These are phyloP conservation scores for Epicauta chinensis DNA, from an alignment of 1,140 invertebrate genomes.

Conservation along the genomic window DNA sequence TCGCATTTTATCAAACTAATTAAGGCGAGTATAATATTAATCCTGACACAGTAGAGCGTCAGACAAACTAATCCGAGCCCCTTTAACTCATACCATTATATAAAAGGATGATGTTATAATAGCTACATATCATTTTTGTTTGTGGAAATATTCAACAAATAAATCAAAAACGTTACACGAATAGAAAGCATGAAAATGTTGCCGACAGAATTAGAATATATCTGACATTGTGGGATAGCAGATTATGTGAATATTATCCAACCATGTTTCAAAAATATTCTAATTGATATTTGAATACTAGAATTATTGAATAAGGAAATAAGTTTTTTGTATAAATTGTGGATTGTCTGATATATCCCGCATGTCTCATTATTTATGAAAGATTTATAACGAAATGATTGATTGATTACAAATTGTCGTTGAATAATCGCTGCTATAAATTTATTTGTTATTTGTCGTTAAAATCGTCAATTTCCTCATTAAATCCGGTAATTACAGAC, in stretches of 20 bases:
- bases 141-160: conserved; percentile 9
- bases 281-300: too few relatives aligned
- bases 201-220: conserved; percentile 13
- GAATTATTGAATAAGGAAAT: too few relatives aligned
- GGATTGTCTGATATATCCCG: too few relatives aligned
- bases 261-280: too few relatives aligned
- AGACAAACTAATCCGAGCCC: conserved; percentile 14
- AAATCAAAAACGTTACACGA: conserved; percentile 15
- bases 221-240: conserved; percentile 5
- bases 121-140: conserved; percentile 14
- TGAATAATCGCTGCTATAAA: neutral
- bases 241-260: conserved; percentile 1
- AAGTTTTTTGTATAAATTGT: too few relatives aligned
- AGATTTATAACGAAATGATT: too few relatives aligned
- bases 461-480: conserved; percentile 9
- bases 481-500: conserved; percentile 3
- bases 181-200: conserved; percentile 10
- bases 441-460: neutral
- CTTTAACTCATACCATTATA: neutral
- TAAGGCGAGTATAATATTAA: conserved; percentile 18
- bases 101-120: conserved; percentile 17
- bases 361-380: too few relatives aligned
- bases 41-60: conserved; percentile 14
- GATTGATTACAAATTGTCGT: too few relatives aligned
- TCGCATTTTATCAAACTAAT: conserved; percentile 18